phyloP scores from a whole-genome alignment of 2,888 invertebrate genomes.

The Polyommatus icarus region DNA sequence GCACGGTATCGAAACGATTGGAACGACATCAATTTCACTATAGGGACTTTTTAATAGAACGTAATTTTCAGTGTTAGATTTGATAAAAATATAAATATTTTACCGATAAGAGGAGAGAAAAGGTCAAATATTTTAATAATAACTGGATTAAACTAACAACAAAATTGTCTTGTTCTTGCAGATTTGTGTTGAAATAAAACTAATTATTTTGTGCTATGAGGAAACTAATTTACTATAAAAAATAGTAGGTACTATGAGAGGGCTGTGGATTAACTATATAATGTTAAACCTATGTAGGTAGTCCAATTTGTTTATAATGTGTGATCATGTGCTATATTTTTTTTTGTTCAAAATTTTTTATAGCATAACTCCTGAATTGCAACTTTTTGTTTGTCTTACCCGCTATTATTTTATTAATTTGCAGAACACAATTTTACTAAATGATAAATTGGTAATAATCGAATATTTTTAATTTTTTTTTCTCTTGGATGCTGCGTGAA shows the following conservation, averaged over 20 bases:
- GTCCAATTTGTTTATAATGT: neutral
- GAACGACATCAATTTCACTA: neutral
- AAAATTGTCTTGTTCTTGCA: neutral
- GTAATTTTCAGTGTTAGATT: neutral
- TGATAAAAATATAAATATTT: neutral
- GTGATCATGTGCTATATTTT: slow-evolving; percentile 16
- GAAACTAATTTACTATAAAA: neutral
- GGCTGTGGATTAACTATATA: neutral
- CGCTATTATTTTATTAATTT: slow-evolving; percentile 22
- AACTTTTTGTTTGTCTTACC: neutral
- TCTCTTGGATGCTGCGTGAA: slow-evolving; percentile 31
- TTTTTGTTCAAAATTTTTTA: slow-evolving; percentile 6
- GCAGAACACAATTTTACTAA: slow-evolving; percentile 21
- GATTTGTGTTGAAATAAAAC: neutral
- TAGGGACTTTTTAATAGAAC: neutral
- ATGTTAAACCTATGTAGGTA: neutral
- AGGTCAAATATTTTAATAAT: neutral
- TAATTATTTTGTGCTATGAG: neutral
- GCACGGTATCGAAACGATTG: neutral
- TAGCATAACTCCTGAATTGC: slow-evolving; percentile 20
- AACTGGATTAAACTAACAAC: neutral
- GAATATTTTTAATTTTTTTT: slow-evolving; percentile 25
- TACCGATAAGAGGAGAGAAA: neutral
- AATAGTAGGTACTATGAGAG: neutral
- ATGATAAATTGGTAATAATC: slow-evolving; percentile 27